Evolutionary conservation across 2,888 invertebrate genomes (phyloP), one percentile per base, ranked within the genome.

Genomic region (Drosophila emarginata): DNA sequence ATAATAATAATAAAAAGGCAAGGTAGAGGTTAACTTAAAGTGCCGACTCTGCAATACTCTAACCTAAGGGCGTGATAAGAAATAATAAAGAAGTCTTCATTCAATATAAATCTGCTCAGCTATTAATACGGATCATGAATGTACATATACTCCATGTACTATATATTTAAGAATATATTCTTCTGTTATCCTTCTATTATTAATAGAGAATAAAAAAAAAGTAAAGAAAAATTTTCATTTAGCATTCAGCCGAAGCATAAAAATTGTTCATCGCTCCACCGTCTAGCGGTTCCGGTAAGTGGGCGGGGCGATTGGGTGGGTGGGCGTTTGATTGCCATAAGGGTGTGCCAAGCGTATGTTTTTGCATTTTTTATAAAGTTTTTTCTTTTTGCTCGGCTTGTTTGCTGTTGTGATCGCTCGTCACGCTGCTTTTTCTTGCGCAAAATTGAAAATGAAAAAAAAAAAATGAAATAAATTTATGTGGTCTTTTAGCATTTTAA

Each of bases 401-500:
- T 12, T 50, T 61, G 62, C 58, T 67, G 21, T 68, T 74, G 50
- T 60, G 54, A 54, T 54, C 71, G 72, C 59, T 60, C 45, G 45
- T 45, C 45, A 45, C 45, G 64, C 56, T 65, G 63, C 37, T 58
- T 65, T 78, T 81, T 77, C 72, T 77, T 63, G 69, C 67, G 76
- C 69, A 68, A 80, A 79, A 87, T 86, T 88, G 78, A 76, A 78
- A 75, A 45, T 45, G 45, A 45, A 21, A 45, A 45, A 23, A 23
- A 23, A 23, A 23, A 45, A 45, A 45, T 21, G 21, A 85, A 80
- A 77, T 65, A 74, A 87, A 85, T 89, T 87, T 89, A 87, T 89
- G 78, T 74, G 85, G 69, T 74, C 78, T 69, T 78, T 88, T 79
- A 61, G 79, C 77, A 82, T 80, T 89, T 77, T 66, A 68, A 80